phyloP scores from a whole-genome alignment of 2,888 invertebrate genomes.

The Pollenia labialis region DNA sequence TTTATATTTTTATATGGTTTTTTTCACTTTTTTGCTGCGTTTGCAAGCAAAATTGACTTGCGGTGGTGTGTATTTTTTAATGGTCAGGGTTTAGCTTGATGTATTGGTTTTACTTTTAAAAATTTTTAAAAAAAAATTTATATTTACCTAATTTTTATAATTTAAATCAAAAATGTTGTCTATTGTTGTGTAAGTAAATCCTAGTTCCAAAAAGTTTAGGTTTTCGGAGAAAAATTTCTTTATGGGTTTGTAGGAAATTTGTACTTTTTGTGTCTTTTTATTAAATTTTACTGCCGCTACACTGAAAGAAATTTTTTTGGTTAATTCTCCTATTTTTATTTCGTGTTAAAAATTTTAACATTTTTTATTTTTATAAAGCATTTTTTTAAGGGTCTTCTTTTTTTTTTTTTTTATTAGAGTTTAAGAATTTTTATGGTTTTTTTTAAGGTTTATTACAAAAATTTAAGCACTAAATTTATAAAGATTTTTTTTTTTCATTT shows the following conservation, averaged over 20 bases:
- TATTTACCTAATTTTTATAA: constrained; percentile 28
- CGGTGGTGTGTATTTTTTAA: background rate
- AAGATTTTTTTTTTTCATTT: too few species aligned
- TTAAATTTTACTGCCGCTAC: constrained; percentile 3
- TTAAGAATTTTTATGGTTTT: background rate
- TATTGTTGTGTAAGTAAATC: constrained; percentile 32
- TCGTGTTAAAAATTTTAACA: background rate
- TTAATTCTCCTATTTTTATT: background rate
- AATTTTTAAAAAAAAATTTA: background rate
- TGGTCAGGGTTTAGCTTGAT: constrained; percentile 16
- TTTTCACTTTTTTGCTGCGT: constrained; percentile 2
- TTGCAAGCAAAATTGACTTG: background rate
- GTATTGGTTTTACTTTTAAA: background rate
- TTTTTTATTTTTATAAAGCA: constrained; percentile 20
- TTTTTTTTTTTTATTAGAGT: background rate
- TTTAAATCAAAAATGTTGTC: constrained; percentile 4
- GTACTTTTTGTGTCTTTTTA: constrained; percentile 49
- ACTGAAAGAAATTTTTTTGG: constrained; percentile 22
- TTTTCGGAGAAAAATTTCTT: constrained; percentile 6
- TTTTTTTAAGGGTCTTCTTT: constrained; percentile 33
- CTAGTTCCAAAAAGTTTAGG: background rate
- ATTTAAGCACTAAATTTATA: too few species aligned
- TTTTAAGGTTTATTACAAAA: too few species aligned
- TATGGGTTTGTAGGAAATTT: constrained; percentile 27
- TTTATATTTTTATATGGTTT: background rate